Base-by-base conservation (phyloP, 2,888 invertebrate species). In the Diaphora mendica region DNA sequence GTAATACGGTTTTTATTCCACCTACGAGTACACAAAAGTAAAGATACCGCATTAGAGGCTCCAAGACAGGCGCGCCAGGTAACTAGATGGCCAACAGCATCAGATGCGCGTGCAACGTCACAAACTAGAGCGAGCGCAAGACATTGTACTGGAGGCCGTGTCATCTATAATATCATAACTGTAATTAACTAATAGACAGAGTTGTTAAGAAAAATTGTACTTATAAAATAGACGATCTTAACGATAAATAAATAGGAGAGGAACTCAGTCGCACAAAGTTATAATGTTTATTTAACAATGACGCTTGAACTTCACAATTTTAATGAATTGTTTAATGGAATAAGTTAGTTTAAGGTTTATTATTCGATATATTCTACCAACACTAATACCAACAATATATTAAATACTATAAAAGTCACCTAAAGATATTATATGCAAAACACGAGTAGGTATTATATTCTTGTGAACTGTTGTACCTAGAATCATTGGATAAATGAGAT, bases 71-170 rank as follows among this genome's bases (percentile, higher is more conserved):
- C 94, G 7, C 95, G 88, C 95, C 95, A 95, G 0, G 95, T 86
- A 20, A 94, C 86, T 3, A 95, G 86, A 75, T 95, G 93, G 0
- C 89, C 91, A 0, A 93, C 91, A 0, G 90, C 92, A 11, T 85
- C 82, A 0, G 92, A 93, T 0, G 90, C 91, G 17, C 91, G 88
- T 2, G 89, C 89, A 0, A 89, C 81, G 75, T 95, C 95, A 79
- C 94, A 91, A 17, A 94, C 78, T 73, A 95, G 55, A 2, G 92
- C 94, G 73, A 95, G 80, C 0, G 91, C 90, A 15, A 94, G 78
- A 75, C 94, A 92, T 78, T 94, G 94, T 9, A 92, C 91, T 0
- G 91, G 78, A 0, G 89, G 73, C 4, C 86, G 81, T 3, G 88
- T 85, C 91, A 94, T 87, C 95, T 95, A 79, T 1, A 69, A 71